A percentile compares a stretch with the other conserved stretches of the same genome.
These are phyloP conservation scores for Australoheros scitulus DNA, from an alignment of 2,113 vertebrate genomes.

Conservation along the genomic window DNA sequence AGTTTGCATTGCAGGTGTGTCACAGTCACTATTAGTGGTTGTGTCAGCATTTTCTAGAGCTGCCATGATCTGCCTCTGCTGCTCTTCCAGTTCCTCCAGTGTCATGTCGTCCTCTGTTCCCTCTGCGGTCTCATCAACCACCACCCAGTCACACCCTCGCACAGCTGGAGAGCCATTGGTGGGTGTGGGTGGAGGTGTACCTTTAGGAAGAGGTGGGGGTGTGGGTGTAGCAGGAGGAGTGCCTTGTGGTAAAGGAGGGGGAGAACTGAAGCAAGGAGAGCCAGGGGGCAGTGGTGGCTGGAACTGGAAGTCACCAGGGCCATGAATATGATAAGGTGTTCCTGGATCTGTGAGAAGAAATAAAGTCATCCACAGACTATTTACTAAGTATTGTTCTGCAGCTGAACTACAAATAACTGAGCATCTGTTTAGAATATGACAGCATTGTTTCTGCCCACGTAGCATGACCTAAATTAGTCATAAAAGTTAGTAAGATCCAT, in stretches of 20 bases:
- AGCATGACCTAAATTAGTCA: background rate
- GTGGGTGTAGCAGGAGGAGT: constrained; percentile 87
- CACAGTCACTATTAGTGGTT: constrained; percentile 85
- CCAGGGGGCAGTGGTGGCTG: constrained; percentile 88
- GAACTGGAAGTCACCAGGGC: constrained; percentile 81
- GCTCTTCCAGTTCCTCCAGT: constrained; percentile 94
- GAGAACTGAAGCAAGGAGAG: constrained; percentile 79
- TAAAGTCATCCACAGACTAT: background rate
- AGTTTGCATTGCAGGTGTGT: constrained; percentile 80
- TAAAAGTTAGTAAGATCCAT: background rate
- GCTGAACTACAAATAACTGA: background rate
- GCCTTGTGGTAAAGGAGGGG: constrained; percentile 86
- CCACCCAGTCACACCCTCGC: constrained; percentile 31
- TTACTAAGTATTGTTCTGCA: background rate
- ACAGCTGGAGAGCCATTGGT: constrained; percentile 72
- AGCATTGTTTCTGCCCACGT: background rate
- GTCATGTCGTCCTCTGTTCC: constrained; percentile 89
- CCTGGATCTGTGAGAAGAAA: constrained; percentile 60
- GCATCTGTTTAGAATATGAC: background rate
- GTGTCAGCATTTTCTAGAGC: constrained; percentile 91
- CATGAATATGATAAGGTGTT: constrained; percentile 58
- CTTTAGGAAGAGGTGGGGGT: constrained; percentile 85
- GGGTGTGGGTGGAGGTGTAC: constrained; percentile 80
- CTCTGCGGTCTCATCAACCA: constrained; percentile 67
- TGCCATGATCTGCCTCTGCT: constrained; percentile 92